Conservation (phyloP, 1,140 invertebrate species). For the Drosophila arawakana region DNA sequence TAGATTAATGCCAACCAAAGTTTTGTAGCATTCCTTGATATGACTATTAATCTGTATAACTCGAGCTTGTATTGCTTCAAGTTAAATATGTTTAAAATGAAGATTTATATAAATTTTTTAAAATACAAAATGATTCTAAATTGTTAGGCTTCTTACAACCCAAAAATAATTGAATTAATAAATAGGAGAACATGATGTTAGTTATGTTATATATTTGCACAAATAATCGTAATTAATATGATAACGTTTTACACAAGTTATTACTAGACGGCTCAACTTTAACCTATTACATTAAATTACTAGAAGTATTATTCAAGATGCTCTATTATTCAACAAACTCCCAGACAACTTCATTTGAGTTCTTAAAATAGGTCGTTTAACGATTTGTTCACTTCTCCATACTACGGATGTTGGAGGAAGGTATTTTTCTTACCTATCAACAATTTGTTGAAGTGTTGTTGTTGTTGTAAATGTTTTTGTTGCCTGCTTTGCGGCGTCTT, state of each 20-base stretch:
- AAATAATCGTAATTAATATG: too few relatives aligned
- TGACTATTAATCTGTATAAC: too few relatives aligned
- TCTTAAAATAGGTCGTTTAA: conserved; percentile 15
- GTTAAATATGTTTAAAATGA: too few relatives aligned
- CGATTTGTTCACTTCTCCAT: neutral
- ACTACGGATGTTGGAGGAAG: neutral
- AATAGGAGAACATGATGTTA: too few relatives aligned
- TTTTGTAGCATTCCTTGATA: too few relatives aligned
- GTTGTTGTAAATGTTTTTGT: too few relatives aligned
- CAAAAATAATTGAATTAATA: too few relatives aligned
- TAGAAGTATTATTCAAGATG: conserved; percentile 16
- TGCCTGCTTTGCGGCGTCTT: conserved; percentile 61
- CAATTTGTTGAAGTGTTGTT: conserved; percentile 27
- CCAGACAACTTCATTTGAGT: neutral
- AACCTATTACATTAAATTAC: conserved; percentile 8
- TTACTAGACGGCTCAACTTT: conserved; percentile 4
- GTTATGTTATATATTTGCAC: neutral
- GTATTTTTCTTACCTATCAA: conserved; percentile 13
- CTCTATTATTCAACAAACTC: neutral
- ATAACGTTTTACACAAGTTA: neutral
- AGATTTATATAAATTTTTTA: too few relatives aligned
- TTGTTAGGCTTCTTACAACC: too few relatives aligned
- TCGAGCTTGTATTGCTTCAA: too few relatives aligned
- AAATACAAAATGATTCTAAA: too few relatives aligned
- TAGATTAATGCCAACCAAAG: too few relatives aligned